Base-by-base conservation (phyloP, 2,113 vertebrate species). In the Apteryx owenii region DNA sequence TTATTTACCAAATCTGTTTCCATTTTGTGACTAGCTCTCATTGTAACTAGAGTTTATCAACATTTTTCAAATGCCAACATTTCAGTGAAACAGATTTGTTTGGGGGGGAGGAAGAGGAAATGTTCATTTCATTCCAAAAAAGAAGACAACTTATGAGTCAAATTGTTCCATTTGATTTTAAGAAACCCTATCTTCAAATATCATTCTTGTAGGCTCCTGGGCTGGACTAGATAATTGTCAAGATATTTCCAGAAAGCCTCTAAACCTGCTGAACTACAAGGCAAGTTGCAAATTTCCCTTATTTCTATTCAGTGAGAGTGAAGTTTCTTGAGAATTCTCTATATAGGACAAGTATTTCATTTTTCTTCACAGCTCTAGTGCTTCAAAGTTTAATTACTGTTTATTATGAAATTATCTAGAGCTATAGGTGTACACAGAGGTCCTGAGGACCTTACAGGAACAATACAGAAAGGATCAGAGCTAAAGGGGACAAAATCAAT, bases 81-180 rank as follows among this genome's bases (percentile, higher is more conserved):
- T 97, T 94, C 88, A 91, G 89, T 90, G 94, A 93, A 97, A 97
- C 96, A 97, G 93, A 97, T 97, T 97, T 97, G 93, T 97, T 96
- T 97, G 79, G 93, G 90, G 29, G 93, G 88, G 80, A 93, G 80
- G 88, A 69, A 94, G 76, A 91, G 93, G 92, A 97, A 97, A 96
- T 91, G 76, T 93, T 96, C 87, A 93, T 95, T 97, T 95, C 87
- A 84, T 96, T 97, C 96, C 93, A 95, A 91, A 97, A 96, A 94
- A 88, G 82, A 97, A 75, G 89, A 89, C 87, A 89, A 91, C n/a
- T 94, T 89, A 78, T 96, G 95, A 94, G 56, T 93, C 95, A 97
- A 97, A 94, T 84, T 56, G n/a, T 95, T 91, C 88, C 53, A 65
- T 81, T 72, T 72, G 16, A 87, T 95, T 95, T 22, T 0, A 51